phyloP scores from a whole-genome alignment of 1,140 invertebrate species.

The Ericerus pela region DNA sequence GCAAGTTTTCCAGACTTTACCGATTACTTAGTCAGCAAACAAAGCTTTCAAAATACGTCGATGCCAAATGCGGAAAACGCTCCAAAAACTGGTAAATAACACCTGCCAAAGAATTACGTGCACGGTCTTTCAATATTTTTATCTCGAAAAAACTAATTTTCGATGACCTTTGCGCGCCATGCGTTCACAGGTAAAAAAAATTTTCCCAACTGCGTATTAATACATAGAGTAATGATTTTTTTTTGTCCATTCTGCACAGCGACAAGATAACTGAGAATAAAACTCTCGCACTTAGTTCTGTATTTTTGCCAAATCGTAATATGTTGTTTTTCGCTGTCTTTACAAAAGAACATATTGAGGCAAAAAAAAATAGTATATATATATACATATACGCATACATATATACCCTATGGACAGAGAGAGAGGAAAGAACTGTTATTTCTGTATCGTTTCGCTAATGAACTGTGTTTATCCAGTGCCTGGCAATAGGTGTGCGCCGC shows the following conservation, averaged over 20 bases:
- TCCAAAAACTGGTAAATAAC: no score
- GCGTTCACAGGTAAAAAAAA: no score
- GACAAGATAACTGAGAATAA: no score
- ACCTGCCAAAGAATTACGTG: no score
- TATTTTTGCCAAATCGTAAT: constrained; percentile 4
- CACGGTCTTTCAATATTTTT: no score
- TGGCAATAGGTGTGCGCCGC: neutral
- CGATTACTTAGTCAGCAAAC: no score
- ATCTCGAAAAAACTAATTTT: no score
- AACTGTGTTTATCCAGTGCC: constrained; percentile 3
- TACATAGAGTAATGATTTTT: constrained; percentile 5
- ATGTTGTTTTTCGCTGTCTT: constrained; percentile 2
- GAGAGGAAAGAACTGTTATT: constrained; percentile 5
- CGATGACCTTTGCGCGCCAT: no score
- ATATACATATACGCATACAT: neutral
- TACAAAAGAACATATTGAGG: no score
- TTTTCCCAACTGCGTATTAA: constrained; percentile 1
- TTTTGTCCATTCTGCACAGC: neutral
- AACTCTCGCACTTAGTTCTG: neutral
- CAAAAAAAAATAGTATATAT: neutral
- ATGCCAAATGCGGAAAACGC: no score
- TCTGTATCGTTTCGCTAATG: constrained; percentile 3
- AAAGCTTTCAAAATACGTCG: no score
- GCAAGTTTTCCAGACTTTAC: no score
- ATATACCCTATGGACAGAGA: neutral